Conservation (phyloP, 2,797 vertebrate species). For the Artibeus lituratus region DNA sequence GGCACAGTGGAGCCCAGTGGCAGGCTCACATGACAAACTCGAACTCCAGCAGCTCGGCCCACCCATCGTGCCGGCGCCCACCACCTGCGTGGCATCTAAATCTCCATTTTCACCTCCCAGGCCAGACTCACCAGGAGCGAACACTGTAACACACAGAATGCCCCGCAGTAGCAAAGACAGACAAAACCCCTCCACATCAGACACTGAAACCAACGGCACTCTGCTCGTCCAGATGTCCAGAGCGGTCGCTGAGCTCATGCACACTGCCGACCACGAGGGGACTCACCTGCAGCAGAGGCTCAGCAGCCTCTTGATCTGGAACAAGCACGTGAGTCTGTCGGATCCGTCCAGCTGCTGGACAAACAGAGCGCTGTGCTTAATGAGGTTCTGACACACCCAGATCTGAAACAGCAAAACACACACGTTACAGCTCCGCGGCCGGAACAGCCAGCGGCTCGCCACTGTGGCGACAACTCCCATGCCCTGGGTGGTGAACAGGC, state of each 20-base stretch:
- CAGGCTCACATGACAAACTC: too few relatives aligned
- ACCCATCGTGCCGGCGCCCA: too few relatives aligned
- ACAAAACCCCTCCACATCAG: not conserved
- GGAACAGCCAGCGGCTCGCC: not conserved
- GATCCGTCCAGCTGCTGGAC: conserved; percentile 91
- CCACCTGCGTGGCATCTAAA: fast-evolving
- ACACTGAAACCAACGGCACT: not conserved
- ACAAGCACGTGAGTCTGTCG: conserved; percentile 92
- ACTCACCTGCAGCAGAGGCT: conserved; percentile 90
- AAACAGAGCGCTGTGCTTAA: conserved; percentile 93
- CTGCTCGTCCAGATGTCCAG: not conserved
- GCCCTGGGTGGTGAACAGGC: not conserved
- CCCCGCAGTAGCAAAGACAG: not conserved
- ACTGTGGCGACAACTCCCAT: not conserved
- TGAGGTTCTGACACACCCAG: conserved; percentile 96
- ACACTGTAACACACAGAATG: not conserved
- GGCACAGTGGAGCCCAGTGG: too few relatives aligned
- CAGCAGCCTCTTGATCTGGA: conserved; percentile 97
- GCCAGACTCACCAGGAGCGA: not conserved
- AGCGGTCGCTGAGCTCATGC: not conserved
- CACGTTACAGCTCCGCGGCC: not conserved
- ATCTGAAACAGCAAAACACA: conserved; percentile 84
- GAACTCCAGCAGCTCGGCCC: too few relatives aligned
- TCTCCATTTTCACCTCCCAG: too few relatives aligned
- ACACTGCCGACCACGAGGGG: fast-evolving